Base-by-base conservation (phyloP, 2,797 vertebrate genomes). In the Cirrhinus mrigala region DNA sequence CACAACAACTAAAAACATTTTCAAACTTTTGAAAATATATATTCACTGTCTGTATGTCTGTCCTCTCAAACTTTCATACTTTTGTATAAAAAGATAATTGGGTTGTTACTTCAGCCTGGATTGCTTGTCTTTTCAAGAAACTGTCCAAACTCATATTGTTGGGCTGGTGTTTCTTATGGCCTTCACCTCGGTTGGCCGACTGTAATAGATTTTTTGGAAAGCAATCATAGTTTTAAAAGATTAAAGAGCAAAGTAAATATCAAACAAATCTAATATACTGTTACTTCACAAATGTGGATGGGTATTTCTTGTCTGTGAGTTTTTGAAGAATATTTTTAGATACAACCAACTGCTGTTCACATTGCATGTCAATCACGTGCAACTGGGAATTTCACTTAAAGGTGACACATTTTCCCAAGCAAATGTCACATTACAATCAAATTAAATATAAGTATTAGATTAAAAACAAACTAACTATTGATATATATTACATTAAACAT, bases 131-230 rank as follows among this genome's bases (percentile, higher is more conserved):
- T 79, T 62, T 54, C 37, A 79, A 64, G 37, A 79, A 64, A 29
- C 40, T 64, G 77, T 79, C 9, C 9, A 60, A 48, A 29, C 58
- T 48, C 37, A 52, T 52, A 73, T 74, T 29, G 29, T 74, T 20
- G 4, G 0, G 6, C 33, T 40, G 20, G 14, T 40, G 37, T 18
- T 62, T 78, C n/a, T 78, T 64, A 60, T 44, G 54, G 22, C 20
- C 12, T 46, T 46, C 44, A 24, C 54, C 24, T 79, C n/a, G 50
- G 60, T 50, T 48, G 9, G 58, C 24, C 27, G 10, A 15, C n/a
- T 79, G 40, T 29, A 50, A 68, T 18, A 68, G 11, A 80, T 20
- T n/a, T 66, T 68, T 69, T 80, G 62, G 64, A 80, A 69, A 54
- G 79, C 46, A 10, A 12, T 54, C 46, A 37, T 4, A 14, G 48